Base-by-base conservation (phyloP, 2,797 vertebrate species). In the Hippocampus kuda region DNA sequence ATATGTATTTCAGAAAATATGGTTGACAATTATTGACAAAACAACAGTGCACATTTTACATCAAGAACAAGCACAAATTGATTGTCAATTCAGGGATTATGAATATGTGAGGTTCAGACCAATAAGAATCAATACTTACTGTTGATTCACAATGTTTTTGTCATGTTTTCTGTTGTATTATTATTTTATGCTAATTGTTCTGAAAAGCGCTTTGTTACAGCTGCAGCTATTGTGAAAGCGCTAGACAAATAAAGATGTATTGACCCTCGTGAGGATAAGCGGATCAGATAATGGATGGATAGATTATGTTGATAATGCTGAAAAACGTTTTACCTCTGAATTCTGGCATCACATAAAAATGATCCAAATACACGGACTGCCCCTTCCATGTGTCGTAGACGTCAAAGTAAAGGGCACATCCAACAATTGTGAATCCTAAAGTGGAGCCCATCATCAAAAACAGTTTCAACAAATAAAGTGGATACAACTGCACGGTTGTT, bases 381-480 rank as follows among this genome's bases (percentile, higher is more conserved):
- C 93, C 94, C 1, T 83, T 90, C 93, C 92, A 94, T 1, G 93
- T 94, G 70, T 92, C 94, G 79, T 94, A 95, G 0, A 84, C 91
- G 84, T 92, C 92, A 73, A 83, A 93, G 81, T 91, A 95, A 0
- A 95, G 70, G 2, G 84, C 87, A 1, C 85, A 94, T n/a, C 93
- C 94, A 0, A 94, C 86, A 9, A 90, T 15, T 9, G 76, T 84
- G 70, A 87, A 83, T 27, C 89, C 93, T 95, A 30, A 15, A 13
- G 30, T 60, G 18, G 3, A 26, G 24, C 34, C 9, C 2, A 60
- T 60, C 11, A 26, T 57, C 9, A 24, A 57, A 60, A 16, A 60
- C 30, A 51, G 18, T 1, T 20, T 20, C 48, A 51, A 22, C 16
- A 22, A 38, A 54, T 24, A 22, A 5, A 53, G 51, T 22, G 51